Evolutionary conservation across 2,113 vertebrate species (phyloP), one percentile per base, ranked within the genome.

Genomic region (Triplophysa siluroides): DNA sequence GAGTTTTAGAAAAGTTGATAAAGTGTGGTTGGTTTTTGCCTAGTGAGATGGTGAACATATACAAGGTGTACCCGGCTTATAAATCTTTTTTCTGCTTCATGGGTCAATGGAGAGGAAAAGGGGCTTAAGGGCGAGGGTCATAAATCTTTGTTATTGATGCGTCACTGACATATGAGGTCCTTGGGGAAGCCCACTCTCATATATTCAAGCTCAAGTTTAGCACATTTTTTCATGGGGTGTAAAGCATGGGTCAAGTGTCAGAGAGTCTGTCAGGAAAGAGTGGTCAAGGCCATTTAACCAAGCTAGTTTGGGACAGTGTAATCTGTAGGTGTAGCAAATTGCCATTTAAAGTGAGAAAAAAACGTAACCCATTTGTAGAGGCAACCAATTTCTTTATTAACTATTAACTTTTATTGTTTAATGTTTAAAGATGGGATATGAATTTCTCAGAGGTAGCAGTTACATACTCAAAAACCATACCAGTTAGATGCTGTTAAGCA

Each of bases 131-230:
- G 29, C 16, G 64, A 75, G 38, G 78, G 78, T 72, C 50, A 82
- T 85, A 80, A 87, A 79, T 85, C 78, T 81, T 41, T 68, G 45
- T 70, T 86, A 79, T 72, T 80, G 61, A 81, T 73, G 73, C 65
- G 2, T 47, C 73, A 76, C 78, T 80, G 80, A 78, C 80, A 85
- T 85, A 80, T 83, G 73, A 85, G 69, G 62, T 67, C 79, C 69
- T 58, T 38, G 60, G 47, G 78, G 74, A 75, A 69, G 43, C 10
- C 76, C 45, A 14, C 56, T 45, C 60, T 80, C 47, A 50, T 54
- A 67, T 78, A 75, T 73, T 23, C 47, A 78, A 64, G 54, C 84
- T 76, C 76, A 61, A 69, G 54, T 79, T 81, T 26, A 69, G 19
- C 68, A 79, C 38, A 47, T 70, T 78, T 63, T 43, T 74, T 75